Evolutionary conservation across 2,888 invertebrate species (phyloP).

Genomic region (Watsonalla binaria): DNA sequence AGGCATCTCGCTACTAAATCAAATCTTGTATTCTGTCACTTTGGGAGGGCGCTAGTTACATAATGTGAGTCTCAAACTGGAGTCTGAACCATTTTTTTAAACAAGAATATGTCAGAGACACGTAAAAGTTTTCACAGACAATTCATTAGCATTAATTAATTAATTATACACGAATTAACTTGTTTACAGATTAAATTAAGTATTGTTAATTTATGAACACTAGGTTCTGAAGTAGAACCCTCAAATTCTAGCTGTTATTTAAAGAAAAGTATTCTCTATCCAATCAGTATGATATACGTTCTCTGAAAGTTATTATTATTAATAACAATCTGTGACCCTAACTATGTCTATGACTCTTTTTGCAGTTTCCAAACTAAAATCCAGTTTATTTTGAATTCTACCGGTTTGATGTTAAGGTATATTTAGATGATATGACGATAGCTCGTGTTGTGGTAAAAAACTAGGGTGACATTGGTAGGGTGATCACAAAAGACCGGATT

Average conservation of each 20-base stretch:
- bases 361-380: background rate
- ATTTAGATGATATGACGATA: conserved; percentile 5
- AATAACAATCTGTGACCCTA: conserved; percentile 29
- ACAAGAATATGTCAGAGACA: no score
- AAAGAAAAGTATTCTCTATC: background rate
- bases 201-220: no score
- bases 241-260: background rate
- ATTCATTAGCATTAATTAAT: no score
- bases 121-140: no score
- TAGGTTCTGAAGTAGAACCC: background rate
- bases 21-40: no score
- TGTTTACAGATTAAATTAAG: background rate
- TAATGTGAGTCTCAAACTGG: no score
- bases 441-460: conserved; percentile 14
- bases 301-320: conserved; percentile 16
- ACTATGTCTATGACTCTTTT: conserved; percentile 23
- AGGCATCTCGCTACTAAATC: no score
- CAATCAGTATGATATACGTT: background rate
- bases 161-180: background rate
- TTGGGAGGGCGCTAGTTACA: no score
- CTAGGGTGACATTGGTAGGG: conserved; percentile 47
- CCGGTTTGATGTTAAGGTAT: conserved; percentile 10
- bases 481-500: conserved; percentile 65
- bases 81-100: no score
- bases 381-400: conserved; percentile 26